phyloP scores from a whole-genome alignment of 2,888 invertebrate genomes.

The Ariolimax columbianus region DNA sequence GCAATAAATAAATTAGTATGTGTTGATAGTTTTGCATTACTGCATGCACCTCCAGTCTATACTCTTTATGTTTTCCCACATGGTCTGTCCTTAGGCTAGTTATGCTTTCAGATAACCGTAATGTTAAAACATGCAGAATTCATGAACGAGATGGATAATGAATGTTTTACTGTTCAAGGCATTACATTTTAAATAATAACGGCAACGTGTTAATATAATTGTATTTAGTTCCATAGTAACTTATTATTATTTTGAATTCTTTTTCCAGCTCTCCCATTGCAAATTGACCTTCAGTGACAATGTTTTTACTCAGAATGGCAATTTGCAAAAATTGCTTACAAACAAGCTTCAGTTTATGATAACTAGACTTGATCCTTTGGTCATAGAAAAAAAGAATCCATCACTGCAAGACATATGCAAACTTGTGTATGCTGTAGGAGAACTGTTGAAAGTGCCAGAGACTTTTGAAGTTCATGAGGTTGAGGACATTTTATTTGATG shows the following conservation, averaged over 20 bases:
- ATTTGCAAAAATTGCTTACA: background rate
- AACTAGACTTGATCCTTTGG: constrained; percentile 9
- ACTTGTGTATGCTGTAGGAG: background rate
- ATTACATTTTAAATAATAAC: too few relatives aligned
- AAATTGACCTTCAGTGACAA: constrained; percentile 17
- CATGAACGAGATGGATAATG: too few relatives aligned
- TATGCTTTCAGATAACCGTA: too few relatives aligned
- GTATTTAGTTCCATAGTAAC: too few relatives aligned
- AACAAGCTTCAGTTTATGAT: constrained; percentile 8
- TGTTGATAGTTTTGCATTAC: too few relatives aligned
- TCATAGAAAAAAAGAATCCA: constrained; percentile 7
- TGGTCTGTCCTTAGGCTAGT: too few relatives aligned
- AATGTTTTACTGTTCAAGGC: too few relatives aligned
- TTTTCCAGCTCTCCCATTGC: background rate
- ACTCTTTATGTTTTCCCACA: too few relatives aligned
- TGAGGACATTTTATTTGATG: background rate
- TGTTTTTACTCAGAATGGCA: background rate
- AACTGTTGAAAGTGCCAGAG: background rate
- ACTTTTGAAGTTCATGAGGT: background rate
- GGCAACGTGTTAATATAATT: too few relatives aligned
- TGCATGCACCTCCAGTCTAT: too few relatives aligned
- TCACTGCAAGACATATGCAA: background rate
- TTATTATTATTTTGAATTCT: background rate
- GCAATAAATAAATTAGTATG: too few relatives aligned
- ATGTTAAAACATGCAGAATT: too few relatives aligned